Evolutionary conservation across 2,797 vertebrate genomes (phyloP).

Genomic region (Lacerta agilis): DNA sequence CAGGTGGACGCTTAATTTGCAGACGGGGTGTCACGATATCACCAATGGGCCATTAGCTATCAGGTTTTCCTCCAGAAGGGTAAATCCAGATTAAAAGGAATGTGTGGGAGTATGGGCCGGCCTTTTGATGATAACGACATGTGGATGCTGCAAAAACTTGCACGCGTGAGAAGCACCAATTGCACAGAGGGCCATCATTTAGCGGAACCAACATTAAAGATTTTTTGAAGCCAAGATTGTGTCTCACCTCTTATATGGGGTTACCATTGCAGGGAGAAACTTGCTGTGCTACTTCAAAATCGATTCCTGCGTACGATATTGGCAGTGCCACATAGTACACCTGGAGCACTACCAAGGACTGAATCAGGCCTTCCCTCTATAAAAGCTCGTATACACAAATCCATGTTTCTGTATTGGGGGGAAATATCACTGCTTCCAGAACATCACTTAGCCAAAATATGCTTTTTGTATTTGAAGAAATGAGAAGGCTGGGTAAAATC

Average conservation of each 20-base stretch:
- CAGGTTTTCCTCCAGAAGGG: not conserved
- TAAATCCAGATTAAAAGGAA: no score
- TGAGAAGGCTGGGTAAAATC: not conserved
- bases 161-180: no score
- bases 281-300: not conserved
- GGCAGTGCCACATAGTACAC: not conserved
- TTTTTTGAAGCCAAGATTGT: not conserved
- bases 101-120: no score
- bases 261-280: not conserved
- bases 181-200: no score
- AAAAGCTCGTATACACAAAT: not conserved
- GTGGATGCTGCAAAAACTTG: no score
- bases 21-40: no score
- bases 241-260: not conserved
- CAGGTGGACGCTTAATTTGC: no score
- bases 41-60: no score
- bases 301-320: not conserved
- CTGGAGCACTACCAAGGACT: not conserved
- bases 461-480: not conserved
- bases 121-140: no score
- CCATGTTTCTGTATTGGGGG: not conserved
- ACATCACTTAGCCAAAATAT: not conserved
- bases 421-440: not conserved
- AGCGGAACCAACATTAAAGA: not conserved
- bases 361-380: not conserved